A percentile compares a stretch with the other conserved stretches of the same genome.
phyloP scores from a whole-genome alignment of 2,888 invertebrate species.

The Isoperla grammatica region DNA sequence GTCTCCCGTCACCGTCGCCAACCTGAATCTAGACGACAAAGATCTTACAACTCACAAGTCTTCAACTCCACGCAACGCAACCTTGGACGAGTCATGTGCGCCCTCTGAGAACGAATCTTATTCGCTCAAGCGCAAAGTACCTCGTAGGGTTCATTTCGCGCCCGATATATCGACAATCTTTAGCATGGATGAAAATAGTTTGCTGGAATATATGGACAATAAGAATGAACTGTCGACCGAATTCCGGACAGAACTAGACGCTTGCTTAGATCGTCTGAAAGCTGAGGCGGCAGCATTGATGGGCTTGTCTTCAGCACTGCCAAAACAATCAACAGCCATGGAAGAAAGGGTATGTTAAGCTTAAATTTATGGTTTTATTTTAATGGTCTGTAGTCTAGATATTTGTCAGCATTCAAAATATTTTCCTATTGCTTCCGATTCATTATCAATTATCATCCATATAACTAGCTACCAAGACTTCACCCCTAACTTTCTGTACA shows the following conservation, averaged over 20 bases:
- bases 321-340: slow-evolving; percentile 2
- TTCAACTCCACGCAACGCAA: background rate
- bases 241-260: slow-evolving; percentile 59
- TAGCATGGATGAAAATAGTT: slow-evolving; percentile 55
- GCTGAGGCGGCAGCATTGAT: slow-evolving; percentile 66
- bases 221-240: slow-evolving; percentile 50
- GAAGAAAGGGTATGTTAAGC: too few relatives aligned
- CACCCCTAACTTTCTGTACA: too few relatives aligned
- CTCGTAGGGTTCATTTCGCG: slow-evolving; percentile 57
- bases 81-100: background rate
- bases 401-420: too few relatives aligned
- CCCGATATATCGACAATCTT: slow-evolving; percentile 59
- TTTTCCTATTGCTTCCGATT: too few relatives aligned
- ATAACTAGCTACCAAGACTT: too few relatives aligned
- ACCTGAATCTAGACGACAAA: too few relatives aligned
- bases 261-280: slow-evolving; percentile 60
- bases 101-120: background rate
- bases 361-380: too few relatives aligned
- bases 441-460: too few relatives aligned
- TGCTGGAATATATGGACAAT: slow-evolving; percentile 51
- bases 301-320: slow-evolving; percentile 47
- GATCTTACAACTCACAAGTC: too few relatives aligned
- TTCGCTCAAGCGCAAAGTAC: slow-evolving; percentile 2
- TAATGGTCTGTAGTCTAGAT: too few relatives aligned
- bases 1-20: too few relatives aligned